Conservation (phyloP, 2,888 invertebrate genomes). For the Oscheius sp. region DNA sequence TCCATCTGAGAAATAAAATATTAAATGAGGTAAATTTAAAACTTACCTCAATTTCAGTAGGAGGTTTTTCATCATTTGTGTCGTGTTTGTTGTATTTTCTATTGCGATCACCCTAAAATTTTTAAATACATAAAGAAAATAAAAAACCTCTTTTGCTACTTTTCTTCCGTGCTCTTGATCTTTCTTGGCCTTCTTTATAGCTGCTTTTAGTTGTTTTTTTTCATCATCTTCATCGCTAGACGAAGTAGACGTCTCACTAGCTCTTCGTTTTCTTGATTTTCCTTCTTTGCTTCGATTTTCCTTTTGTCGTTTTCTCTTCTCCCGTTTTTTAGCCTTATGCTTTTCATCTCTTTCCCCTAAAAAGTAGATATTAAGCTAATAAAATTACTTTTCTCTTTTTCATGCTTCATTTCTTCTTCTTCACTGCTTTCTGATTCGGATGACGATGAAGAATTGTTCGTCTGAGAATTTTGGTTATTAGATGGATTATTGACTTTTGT, state of each 20-base stretch:
- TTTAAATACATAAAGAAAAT: neutral
- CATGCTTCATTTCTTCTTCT: conserved; percentile 32
- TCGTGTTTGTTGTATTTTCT: conserved; percentile 86
- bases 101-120: conserved; percentile 80
- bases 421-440: conserved; percentile 33
- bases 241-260: conserved; percentile 37
- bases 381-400: conserved; percentile 44
- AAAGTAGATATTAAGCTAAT: conserved; percentile 15
- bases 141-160: conserved; percentile 45
- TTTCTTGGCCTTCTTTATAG: conserved; percentile 50
- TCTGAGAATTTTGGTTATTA: conserved; percentile 36
- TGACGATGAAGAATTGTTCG: conserved; percentile 29
- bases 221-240: conserved; percentile 40
- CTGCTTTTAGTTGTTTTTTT: conserved; percentile 50
- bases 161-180: conserved; percentile 70
- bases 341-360: conserved; percentile 44
- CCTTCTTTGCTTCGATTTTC: conserved; percentile 58
- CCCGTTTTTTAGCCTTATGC: conserved; percentile 57
- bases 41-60: conserved; percentile 91
- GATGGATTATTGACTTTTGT: conserved; percentile 22
- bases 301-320: conserved; percentile 60
- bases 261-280: conserved; percentile 33
- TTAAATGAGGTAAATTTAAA: too few species aligned
- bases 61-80: conserved; percentile 76
- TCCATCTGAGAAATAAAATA: too few species aligned